phyloP scores from a whole-genome alignment of 2,113 vertebrate species.

The Boulengerochromis microlepis region DNA sequence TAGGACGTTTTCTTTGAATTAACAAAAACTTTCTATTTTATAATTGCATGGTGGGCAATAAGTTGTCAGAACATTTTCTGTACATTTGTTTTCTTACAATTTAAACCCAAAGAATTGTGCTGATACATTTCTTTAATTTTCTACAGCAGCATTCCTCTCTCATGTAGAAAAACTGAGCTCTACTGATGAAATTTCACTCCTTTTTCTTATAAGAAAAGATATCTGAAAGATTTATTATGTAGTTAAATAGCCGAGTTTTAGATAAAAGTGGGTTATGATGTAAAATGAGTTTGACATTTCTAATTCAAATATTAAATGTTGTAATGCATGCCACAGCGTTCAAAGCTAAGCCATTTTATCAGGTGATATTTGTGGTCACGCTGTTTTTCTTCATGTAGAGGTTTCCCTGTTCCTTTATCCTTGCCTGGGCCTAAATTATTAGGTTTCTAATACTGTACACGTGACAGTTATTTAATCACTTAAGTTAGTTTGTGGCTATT shows the following conservation, averaged over 20 bases:
- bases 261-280: rapidly evolving
- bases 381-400: background rate
- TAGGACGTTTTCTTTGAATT: background rate
- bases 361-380: background rate
- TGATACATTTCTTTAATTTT: background rate
- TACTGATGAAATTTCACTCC: background rate
- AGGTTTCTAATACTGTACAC: background rate
- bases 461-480: background rate
- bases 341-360: background rate
- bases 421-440: background rate
- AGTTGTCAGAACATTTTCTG: background rate
- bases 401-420: background rate
- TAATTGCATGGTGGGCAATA: background rate
- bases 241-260: background rate
- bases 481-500: background rate
- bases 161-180: background rate
- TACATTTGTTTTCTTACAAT: background rate
- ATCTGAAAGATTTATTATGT: background rate
- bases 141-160: rapidly evolving
- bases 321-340: background rate
- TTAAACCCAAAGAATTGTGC: background rate
- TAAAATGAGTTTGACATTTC: background rate
- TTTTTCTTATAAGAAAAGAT: background rate
- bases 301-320: background rate
- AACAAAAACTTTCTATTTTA: background rate